phyloP scores from a whole-genome alignment of 1,140 invertebrate genomes.

The Cotesia chilonis region DNA sequence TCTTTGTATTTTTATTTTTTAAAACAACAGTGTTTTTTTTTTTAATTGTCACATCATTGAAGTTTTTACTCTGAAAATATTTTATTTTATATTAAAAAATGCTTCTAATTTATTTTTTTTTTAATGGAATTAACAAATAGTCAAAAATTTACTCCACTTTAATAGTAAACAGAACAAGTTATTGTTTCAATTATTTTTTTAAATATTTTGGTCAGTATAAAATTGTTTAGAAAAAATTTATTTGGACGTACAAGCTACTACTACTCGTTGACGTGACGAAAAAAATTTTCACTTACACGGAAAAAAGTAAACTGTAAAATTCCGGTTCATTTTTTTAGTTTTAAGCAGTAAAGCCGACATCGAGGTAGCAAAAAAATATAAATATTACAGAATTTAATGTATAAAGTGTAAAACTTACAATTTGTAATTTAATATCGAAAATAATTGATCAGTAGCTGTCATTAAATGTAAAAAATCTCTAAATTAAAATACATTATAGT shows the following conservation, averaged over 20 bases:
- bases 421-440: neutral
- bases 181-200: neutral
- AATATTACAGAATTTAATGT: neutral
- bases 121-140: slow-evolving; percentile 23
- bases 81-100: neutral
- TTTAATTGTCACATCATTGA: neutral
- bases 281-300: neutral
- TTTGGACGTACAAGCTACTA: slow-evolving; percentile 51
- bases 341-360: too few species aligned
- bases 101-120: slow-evolving; percentile 4
- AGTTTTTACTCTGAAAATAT: too few species aligned
- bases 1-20: neutral
- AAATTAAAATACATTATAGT: too few species aligned
- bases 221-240: slow-evolving; percentile 54
- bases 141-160: slow-evolving; percentile 22
- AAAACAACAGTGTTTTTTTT: neutral
- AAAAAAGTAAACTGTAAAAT: too few species aligned
- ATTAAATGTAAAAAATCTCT: too few species aligned
- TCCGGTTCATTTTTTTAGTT: too few species aligned
- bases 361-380: too few species aligned
- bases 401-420: neutral
- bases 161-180: slow-evolving; percentile 5
- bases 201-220: slow-evolving; percentile 54
- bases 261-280: slow-evolving; percentile 34
- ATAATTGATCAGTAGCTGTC: neutral